Base-by-base conservation (phyloP, 2,888 invertebrate species). In the Darwinula stevensoni region DNA sequence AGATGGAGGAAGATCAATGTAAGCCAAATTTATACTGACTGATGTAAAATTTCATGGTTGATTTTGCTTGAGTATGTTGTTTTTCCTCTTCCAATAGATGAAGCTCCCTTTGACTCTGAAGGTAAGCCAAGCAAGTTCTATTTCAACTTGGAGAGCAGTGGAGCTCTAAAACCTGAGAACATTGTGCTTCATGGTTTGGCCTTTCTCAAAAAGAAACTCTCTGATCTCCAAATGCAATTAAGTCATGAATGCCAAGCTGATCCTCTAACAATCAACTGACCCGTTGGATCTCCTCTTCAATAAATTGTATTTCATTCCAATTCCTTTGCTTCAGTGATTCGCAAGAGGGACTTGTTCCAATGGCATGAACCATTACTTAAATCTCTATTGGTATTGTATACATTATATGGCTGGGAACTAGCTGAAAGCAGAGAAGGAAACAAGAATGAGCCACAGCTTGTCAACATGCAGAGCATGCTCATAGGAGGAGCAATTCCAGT, bases 121-220 rank as follows among this genome's bases (percentile, higher is more conserved):
- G 74, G 76, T 2, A 88, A 82, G 48, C 88, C 97, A 2, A 84
- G 86, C 49, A 94, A 91, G 52, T 97, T 82, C 53, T 99, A 65
- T 53, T 84, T 71, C 47, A 91, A 88, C 52, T 86, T 97, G 0
- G 97, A 99, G 51, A 76, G 88, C 2, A 67, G 78, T 11, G 97
- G 97, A 3, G 70, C 88, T 1, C 54, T 99, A 3, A 74, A 74
- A 46, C 91, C 97, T 0, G 88, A 94, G 51, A 91, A 80, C 47
- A 91, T 97, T 44, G 84, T 99, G 0, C 63, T 78, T 41, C 82
- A 84, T 67, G 91, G 88, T 2, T 73, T 94, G 16, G 68, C 73
- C 18, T 72, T 76, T 34, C 57, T 97, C 27, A 94, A 88, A 53
- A 82, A 80, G 47, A 97, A 97, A 56, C 58, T 97, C 16, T 71